Evolutionary conservation across 2,888 invertebrate species (phyloP), one percentile per base, ranked within the genome.

Genomic region (Icerya purchasi): DNA sequence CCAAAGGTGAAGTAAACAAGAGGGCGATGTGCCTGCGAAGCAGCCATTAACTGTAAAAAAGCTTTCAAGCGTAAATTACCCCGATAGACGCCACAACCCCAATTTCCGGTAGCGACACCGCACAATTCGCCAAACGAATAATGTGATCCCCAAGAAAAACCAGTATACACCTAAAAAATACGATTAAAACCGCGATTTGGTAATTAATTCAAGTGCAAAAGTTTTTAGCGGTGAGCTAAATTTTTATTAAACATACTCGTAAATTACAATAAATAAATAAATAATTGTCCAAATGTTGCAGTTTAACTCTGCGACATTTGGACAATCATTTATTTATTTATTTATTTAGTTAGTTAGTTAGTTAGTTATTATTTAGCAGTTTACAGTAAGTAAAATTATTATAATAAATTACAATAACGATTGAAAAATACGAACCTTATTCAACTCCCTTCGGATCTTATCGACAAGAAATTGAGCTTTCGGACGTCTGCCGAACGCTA

Each of bases 61-160:
- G 81, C 79, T 72, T 87, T 87, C 1, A 87, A 72, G 2, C 76
- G 74, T 0, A 83, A 75, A 56, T 82, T 79, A 0, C 91, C 91
- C 1, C 81, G 78, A 72, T 86, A 91, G 0, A 86, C 90, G 0
- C 90, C 91, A 73, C 91, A 91, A 2, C 94, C 93, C 93, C 93
- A 94, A 74, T 93, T 93, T 8, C 93, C 93, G 0, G 90, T 88
- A 1, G 90, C 91, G 0, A 93, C 79, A 0, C 79, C 1, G 78
- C 78, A 63, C 76, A 72, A 54, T 66, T 69, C 72, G 63, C 70
- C 68, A 52, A 70, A 67, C n/a, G n/a, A n/a, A 49, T 36, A n/a
- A 25, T 20, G 70, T 72, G 59, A 71, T 10, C 65, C 63, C 62
- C 67, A 66, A 3, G 66, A 76, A 66, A 85, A 82, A 0, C 86